Evolutionary conservation across 2,888 invertebrate species (phyloP), one percentile per base, ranked within the genome.

Genomic region (Hyposoter didymator): DNA sequence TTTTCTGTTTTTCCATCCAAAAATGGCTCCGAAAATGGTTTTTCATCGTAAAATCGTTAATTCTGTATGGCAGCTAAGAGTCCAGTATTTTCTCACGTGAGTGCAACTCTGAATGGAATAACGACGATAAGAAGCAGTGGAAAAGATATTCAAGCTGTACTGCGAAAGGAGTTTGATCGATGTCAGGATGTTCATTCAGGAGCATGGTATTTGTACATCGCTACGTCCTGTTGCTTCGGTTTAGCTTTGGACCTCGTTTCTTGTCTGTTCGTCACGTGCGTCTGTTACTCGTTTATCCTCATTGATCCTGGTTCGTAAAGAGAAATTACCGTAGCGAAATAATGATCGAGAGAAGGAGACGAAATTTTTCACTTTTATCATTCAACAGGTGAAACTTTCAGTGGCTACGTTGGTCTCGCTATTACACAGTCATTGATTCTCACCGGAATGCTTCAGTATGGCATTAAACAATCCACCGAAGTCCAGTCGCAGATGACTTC

Each of bases 51-150:
- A 76, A 55, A 22, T 5, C 22, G 35, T 64, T 17, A 5, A 39
- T 79, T 22, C 66, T 14, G 3, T 10, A 10, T 89, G 89, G 66
- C 70, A 93, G 96, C 95, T 8, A 94, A 97, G 84, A 98, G 98
- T 93, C 99, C 99, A 0, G 97, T 99, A 0, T 99, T 98, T 93
- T 97, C 98, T 0, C 98, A 99, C 92, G 96, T 99, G 89, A 97
- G 97, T 8, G 96, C 98, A 0, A 97, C 98, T 0, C 94, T 99
- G 2, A 96, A 97, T 87, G 99, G 99, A 0, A 95, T 99, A 45
- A 96, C 97, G 49, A 98, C 98, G 0, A 98, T 99, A 82, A 95
- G 99, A 86, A 97, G 98, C 3, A 96, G 97, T 5, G 95, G 96
- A 17, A 96, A 96, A 1, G 90, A 93, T 1, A 94, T 95, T 12